A percentile compares a stretch with the other conserved stretches of the same genome.
Conservation (phyloP, 1,140 invertebrate genomes). For the Asobara japonica region DNA sequence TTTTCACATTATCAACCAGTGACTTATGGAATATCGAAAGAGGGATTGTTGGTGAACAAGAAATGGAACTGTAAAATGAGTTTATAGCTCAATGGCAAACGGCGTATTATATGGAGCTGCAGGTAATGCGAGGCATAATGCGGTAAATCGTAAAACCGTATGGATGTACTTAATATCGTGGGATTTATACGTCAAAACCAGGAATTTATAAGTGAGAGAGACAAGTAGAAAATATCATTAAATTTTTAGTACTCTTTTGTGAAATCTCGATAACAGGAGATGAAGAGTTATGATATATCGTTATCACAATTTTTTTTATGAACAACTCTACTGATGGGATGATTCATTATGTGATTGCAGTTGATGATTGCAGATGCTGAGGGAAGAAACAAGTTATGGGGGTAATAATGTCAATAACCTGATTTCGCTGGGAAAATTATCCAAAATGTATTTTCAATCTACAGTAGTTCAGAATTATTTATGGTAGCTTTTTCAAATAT, state of each 20-base stretch:
- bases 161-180: neutral
- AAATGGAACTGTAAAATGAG: neutral
- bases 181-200: neutral
- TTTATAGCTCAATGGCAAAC: neutral
- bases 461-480: too few species aligned
- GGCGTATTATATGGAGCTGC: neutral
- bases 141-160: neutral
- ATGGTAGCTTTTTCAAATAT: too few species aligned
- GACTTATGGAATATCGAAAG: neutral
- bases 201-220: neutral
- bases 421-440: too few species aligned
- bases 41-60: neutral
- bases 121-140: neutral
- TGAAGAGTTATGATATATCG: neutral
- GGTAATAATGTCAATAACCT: too few species aligned
- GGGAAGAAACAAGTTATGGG: too few species aligned
- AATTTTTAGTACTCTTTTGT: neutral
- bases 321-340: too few species aligned
- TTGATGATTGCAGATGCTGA: too few species aligned
- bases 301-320: neutral
- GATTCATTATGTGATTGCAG: too few species aligned
- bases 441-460: too few species aligned
- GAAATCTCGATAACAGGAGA: neutral
- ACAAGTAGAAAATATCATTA: neutral
- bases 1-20: too few species aligned